Percentiles rank a stretch among this genome's conserved stretches.
phyloP scores from a whole-genome alignment of 2,888 invertebrate genomes.

The Parapristionchus giblindavisi region DNA sequence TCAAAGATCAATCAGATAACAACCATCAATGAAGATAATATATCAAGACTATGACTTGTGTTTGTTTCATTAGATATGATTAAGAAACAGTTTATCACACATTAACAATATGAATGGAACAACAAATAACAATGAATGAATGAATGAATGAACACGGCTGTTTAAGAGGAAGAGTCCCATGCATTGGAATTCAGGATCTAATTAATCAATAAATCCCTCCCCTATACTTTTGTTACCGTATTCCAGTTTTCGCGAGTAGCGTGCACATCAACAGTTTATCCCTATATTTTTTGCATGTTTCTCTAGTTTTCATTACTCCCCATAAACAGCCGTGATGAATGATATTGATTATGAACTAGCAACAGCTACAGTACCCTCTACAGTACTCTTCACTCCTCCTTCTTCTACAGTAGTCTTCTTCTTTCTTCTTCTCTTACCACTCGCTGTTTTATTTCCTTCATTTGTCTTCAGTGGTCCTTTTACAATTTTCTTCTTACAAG shows the following conservation, averaged over 20 bases:
- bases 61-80: not conserved
- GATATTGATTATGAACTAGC: no score
- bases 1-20: not conserved
- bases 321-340: no score
- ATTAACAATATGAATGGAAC: not conserved
- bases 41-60: not conserved
- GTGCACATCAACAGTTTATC: no score
- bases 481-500: slow-evolving; percentile 36
- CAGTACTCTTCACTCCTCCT: not conserved
- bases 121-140: slow-evolving; percentile 16
- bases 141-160: not conserved
- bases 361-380: no score
- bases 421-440: slow-evolving; percentile 36
- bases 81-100: slow-evolving; percentile 11
- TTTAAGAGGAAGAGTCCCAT: no score
- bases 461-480: not conserved
- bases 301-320: not conserved
- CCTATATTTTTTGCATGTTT: slow-evolving; percentile 8
- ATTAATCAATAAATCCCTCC: no score
- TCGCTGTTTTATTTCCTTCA: slow-evolving; percentile 32
- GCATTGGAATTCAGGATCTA: no score
- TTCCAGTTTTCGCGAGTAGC: no score
- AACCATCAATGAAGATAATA: not conserved
- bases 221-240: no score
- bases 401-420: slow-evolving; percentile 29